Conservation (phyloP, 1,140 invertebrate species). For the Anagrus nilaparvatae region DNA sequence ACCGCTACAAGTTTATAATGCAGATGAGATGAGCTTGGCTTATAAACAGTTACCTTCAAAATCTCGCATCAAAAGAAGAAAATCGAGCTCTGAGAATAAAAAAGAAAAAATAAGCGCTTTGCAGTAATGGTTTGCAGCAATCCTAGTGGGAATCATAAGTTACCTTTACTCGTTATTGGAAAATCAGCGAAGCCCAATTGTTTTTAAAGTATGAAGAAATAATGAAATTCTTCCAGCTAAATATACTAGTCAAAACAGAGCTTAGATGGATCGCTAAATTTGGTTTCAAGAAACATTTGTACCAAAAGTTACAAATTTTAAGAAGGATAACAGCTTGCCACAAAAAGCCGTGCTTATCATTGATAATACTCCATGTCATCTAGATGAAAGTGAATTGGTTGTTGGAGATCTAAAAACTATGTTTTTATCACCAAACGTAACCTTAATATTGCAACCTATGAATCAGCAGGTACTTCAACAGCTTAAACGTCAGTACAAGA, state of each 20-base stretch:
- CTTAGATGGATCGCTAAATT: slow-evolving; percentile 18
- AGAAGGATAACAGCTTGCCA: slow-evolving; percentile 22
- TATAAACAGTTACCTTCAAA: slow-evolving; percentile 22
- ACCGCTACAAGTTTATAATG: slow-evolving; percentile 26
- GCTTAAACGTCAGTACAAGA: slow-evolving; percentile 4
- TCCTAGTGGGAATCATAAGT: slow-evolving; percentile 26
- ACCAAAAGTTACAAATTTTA: slow-evolving; percentile 22
- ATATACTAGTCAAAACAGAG: slow-evolving; percentile 18
- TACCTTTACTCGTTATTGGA: slow-evolving; percentile 27
- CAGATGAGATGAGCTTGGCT: slow-evolving; percentile 26
- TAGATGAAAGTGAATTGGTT: slow-evolving; percentile 4
- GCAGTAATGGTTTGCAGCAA: slow-evolving; percentile 31
- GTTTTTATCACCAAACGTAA: slow-evolving; percentile 18
- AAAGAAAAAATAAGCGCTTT: slow-evolving; percentile 15
- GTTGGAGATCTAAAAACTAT: slow-evolving; percentile 10
- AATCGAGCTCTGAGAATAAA: slow-evolving; percentile 13
- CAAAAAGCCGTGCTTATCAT: slow-evolving; percentile 33
- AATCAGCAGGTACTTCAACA: slow-evolving; percentile 7
- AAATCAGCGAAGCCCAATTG: slow-evolving; percentile 23
- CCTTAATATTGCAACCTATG: slow-evolving; percentile 12
- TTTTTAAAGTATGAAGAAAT: slow-evolving; percentile 20
- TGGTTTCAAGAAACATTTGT: slow-evolving; percentile 29
- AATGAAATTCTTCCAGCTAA: slow-evolving; percentile 16
- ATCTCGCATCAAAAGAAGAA: slow-evolving; percentile 18
- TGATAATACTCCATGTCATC: slow-evolving; percentile 29